Conservation (phyloP, 2,797 vertebrate genomes). For the Cossypha niveicapilla region DNA sequence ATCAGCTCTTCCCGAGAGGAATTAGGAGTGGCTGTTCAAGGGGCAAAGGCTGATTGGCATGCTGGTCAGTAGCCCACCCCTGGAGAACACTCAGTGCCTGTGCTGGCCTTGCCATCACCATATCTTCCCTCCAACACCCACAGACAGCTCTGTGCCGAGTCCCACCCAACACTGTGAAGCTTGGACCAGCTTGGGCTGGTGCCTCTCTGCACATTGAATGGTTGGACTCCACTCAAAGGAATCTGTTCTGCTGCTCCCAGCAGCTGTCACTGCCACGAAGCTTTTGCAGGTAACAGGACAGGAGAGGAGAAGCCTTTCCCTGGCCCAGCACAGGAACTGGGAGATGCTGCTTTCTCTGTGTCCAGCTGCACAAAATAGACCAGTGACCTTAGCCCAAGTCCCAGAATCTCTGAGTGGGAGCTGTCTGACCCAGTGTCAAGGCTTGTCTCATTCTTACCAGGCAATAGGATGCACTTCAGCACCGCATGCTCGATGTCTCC, state of each 20-base stretch:
- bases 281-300: background rate
- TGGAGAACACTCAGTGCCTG: background rate
- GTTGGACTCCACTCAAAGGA: background rate
- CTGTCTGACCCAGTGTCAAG: background rate
- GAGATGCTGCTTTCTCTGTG: background rate
- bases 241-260: background rate
- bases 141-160: background rate
- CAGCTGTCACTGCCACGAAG: background rate
- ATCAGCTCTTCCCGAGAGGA: background rate
- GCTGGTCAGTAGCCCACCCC: background rate
- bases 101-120: accelerated
- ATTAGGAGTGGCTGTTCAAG: background rate
- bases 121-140: background rate
- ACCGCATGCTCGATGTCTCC: background rate
- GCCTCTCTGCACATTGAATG: background rate
- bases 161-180: background rate
- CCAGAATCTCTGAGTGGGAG: background rate
- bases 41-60: background rate
- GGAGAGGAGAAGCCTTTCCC: background rate
- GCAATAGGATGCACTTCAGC: background rate
- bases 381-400: background rate
- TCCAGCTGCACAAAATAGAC: background rate
- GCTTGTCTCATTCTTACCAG: background rate
- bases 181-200: background rate
- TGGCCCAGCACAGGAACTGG: background rate